phyloP scores from a whole-genome alignment of 2,888 invertebrate genomes.

The Ophion slaviceki region DNA sequence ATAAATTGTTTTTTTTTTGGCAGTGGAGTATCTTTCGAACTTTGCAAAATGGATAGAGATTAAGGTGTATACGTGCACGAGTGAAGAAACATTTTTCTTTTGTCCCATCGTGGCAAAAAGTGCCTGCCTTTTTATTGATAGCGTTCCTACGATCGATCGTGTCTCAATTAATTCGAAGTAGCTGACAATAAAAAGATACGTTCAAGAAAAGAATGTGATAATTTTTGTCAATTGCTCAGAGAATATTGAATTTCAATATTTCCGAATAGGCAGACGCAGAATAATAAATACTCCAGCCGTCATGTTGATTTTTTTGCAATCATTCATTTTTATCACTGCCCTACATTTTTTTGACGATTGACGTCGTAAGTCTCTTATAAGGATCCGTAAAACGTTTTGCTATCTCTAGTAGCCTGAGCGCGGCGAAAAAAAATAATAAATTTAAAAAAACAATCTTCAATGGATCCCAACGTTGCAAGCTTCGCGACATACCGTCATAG shows the following conservation, averaged over 20 bases:
- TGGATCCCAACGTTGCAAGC: not conserved
- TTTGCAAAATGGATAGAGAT: not conserved
- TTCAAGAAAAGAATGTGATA: not conserved
- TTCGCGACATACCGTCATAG: not conserved
- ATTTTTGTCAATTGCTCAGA: not conserved
- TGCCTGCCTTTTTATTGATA: not conserved
- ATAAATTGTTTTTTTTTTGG: not conserved
- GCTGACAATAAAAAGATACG: not conserved
- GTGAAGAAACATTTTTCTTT: not conserved
- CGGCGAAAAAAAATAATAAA: not conserved
- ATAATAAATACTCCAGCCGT: no score
- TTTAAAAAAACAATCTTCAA: not conserved
- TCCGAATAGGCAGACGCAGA: not conserved
- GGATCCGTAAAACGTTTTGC: not conserved
- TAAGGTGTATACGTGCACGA: not conserved
- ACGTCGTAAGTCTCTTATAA: not conserved
- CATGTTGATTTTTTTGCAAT: not conserved
- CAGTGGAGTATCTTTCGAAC: not conserved
- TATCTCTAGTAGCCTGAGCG: not conserved
- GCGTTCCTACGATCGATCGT: not conserved
- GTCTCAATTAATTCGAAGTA: not conserved
- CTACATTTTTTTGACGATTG: not conserved
- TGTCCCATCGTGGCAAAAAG: not conserved
- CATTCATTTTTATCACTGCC: not conserved
- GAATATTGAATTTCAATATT: not conserved